Percentiles rank a stretch among this genome's conserved stretches.
phyloP scores from a whole-genome alignment of 2,888 invertebrate species.

The Dicycla oo region DNA sequence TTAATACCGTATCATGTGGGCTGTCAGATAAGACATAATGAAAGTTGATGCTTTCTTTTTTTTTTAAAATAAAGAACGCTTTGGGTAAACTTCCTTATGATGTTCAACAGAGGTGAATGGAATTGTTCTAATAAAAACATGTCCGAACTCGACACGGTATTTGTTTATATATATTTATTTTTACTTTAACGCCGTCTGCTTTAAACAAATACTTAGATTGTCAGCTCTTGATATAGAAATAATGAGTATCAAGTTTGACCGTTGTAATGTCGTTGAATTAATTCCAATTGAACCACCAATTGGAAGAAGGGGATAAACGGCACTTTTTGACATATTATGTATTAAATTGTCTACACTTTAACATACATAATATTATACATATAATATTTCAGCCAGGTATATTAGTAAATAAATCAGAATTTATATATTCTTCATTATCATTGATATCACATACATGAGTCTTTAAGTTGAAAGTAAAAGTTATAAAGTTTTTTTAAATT shows the following conservation, averaged over 20 bases:
- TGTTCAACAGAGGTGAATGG: conserved; percentile 68
- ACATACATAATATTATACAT: too few species aligned
- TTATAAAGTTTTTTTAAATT: too few species aligned
- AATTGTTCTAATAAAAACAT: conserved; percentile 68
- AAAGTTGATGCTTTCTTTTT: conserved; percentile 73
- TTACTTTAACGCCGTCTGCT: conserved; percentile 39
- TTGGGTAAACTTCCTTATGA: conserved; percentile 66
- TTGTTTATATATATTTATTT: conserved; percentile 52
- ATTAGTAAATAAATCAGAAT: too few species aligned
- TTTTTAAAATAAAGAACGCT: conserved; percentile 53
- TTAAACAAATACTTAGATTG: conserved; percentile 45
- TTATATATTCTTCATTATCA: too few species aligned
- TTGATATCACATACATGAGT: too few species aligned
- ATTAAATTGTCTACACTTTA: too few species aligned
- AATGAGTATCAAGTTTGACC: conserved; percentile 39
- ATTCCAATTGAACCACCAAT: too few species aligned
- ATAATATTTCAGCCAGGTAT: too few species aligned
- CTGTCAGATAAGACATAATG: conserved; percentile 87
- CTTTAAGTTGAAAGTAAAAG: too few species aligned
- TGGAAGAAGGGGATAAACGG: too few species aligned
- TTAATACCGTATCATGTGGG: conserved; percentile 89
- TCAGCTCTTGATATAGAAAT: conserved; percentile 42
- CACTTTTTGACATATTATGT: too few species aligned
- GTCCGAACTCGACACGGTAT: conserved; percentile 50
- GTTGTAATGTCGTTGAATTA: conserved; percentile 42